Percentiles rank a stretch among this genome's conserved stretches.
These are phyloP conservation scores for Polydesmus complanatus DNA, from an alignment of 2,888 invertebrate species.

Conservation along the genomic window DNA sequence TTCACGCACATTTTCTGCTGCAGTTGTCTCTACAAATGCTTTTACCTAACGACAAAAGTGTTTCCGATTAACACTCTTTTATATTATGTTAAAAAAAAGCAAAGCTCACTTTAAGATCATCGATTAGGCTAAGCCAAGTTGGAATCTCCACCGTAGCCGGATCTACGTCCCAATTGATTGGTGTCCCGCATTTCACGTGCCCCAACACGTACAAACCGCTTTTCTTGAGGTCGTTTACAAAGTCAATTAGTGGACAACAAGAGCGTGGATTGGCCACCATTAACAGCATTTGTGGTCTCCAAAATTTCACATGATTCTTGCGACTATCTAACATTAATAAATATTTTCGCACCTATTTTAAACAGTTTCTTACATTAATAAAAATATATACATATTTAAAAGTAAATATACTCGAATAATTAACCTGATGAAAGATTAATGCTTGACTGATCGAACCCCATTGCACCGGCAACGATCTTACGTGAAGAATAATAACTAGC, in stretches of 20 bases:
- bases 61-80: neutral
- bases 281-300: constrained; percentile 92
- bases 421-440: constrained; percentile 92
- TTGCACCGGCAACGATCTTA: constrained; percentile 64
- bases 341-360: constrained; percentile 72
- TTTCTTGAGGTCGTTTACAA: constrained; percentile 96
- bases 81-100: neutral
- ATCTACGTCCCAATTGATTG: constrained; percentile 43
- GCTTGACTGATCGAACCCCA: constrained; percentile 99
- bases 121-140: constrained; percentile 85
- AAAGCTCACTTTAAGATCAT: constrained; percentile 65
- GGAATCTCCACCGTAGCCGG: constrained; percentile 62
- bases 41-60: constrained; percentile 48
- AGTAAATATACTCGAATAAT: neutral
- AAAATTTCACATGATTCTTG: constrained; percentile 97
- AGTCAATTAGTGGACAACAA: constrained; percentile 81
- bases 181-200: constrained; percentile 51
- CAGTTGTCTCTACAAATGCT: constrained; percentile 88
- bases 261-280: constrained; percentile 83
- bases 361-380: neutral
- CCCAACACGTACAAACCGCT: constrained; percentile 71
- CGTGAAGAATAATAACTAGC: constrained; percentile 73
- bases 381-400: neutral
- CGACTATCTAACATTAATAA: constrained; percentile 84
- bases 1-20: constrained; percentile 67